A percentile compares a stretch with the other conserved stretches of the same genome.
Conservation (phyloP, 2,888 invertebrate species). For the Alitta virens region DNA sequence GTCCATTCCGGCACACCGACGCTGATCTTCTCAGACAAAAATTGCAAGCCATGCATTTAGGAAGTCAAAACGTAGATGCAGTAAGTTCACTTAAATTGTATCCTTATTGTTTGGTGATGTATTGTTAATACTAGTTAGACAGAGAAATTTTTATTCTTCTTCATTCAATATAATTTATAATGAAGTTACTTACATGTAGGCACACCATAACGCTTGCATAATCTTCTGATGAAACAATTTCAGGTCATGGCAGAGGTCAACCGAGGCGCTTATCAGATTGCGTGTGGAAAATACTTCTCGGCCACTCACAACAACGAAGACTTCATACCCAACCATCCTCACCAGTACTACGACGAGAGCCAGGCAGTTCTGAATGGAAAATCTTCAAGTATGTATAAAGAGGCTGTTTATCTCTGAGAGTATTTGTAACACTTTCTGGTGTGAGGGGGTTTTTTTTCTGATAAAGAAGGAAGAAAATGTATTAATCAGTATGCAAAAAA, state of each 20-base stretch:
- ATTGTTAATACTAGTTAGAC: too few relatives aligned
- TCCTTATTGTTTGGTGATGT: too few relatives aligned
- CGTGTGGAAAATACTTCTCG: conserved; percentile 82
- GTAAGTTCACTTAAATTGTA: conserved; percentile 30
- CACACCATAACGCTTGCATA: too few relatives aligned
- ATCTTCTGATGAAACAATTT: too few relatives aligned
- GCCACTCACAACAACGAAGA: conserved; percentile 51
- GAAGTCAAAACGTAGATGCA: conserved; percentile 43
- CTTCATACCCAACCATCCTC: conserved; percentile 81
- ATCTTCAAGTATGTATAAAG: too few relatives aligned
- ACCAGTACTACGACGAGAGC: conserved; percentile 84
- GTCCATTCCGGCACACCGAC: conserved; percentile 87
- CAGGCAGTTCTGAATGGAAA: conserved; percentile 53
- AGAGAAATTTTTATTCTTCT: neutral
- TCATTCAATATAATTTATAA: neutral
- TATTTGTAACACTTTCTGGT: too few relatives aligned
- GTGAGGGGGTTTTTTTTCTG: too few relatives aligned
- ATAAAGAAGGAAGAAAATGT: too few relatives aligned
- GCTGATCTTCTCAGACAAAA: conserved; percentile 69
- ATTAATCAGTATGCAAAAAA: too few relatives aligned
- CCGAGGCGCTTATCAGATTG: conserved; percentile 81
- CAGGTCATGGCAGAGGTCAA: conserved; percentile 71
- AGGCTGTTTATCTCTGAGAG: too few relatives aligned
- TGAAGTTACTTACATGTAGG: neutral
- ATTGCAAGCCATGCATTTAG: conserved; percentile 61